phyloP scores from a whole-genome alignment of 2,113 vertebrate genomes.

The Charadrius vociferus region DNA sequence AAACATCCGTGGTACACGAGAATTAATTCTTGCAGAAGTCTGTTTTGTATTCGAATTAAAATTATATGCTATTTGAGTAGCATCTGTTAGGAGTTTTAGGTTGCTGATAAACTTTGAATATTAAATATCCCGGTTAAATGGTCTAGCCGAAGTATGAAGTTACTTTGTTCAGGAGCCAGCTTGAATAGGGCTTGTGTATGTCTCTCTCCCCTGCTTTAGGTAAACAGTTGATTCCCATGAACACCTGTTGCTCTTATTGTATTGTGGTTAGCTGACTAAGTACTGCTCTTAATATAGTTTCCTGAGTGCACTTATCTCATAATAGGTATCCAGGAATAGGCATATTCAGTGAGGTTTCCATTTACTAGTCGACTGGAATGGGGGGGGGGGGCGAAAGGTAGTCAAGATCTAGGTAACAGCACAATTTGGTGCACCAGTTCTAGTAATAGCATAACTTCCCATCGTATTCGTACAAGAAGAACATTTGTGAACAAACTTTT shows the following conservation, averaged over 20 bases:
- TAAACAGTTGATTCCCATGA: constrained; percentile 18
- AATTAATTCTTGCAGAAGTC: not conserved
- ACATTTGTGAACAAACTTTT: not conserved
- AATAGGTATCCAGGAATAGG: not conserved
- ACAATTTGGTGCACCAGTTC: not conserved
- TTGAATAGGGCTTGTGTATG: not conserved
- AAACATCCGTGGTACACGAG: not conserved
- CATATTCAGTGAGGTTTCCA: not conserved
- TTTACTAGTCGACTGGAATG: not conserved
- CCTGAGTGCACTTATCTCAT: not conserved
- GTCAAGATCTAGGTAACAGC: not conserved
- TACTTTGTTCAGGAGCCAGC: not conserved
- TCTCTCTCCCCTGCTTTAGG: not conserved
- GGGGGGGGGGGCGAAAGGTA: not conserved
- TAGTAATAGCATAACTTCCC: not conserved
- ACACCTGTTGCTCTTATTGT: constrained; percentile 27
- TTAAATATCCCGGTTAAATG: not conserved
- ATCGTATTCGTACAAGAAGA: not conserved
- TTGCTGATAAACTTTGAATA: constrained; percentile 25
- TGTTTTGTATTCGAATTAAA: not conserved
- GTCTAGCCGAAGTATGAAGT: constrained; percentile 3
- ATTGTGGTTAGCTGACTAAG: not conserved
- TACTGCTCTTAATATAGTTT: not conserved
- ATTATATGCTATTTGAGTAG: not conserved
- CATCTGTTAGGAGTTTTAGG: constrained; percentile 19